Evolutionary conservation across 2,797 vertebrate genomes (phyloP), one percentile per base, ranked within the genome.

Genomic region (Danionella dracula): DNA sequence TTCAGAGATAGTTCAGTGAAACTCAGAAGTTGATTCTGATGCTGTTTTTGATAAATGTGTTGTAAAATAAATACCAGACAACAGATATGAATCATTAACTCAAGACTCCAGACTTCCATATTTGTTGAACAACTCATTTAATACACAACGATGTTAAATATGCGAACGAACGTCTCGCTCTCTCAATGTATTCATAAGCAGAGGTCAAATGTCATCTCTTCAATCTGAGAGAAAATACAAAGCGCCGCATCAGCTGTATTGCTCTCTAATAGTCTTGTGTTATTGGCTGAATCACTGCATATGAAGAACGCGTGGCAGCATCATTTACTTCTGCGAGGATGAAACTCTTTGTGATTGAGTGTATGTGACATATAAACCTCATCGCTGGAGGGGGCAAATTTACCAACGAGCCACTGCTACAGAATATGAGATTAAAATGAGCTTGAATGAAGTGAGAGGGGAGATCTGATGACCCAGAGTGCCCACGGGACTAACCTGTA

Each of bases 281-380:
- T 58, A 50, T 20, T 29, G 16, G 16, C 31, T 34, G 38, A 49
- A 49, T 40, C 27, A 48, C 54, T 29, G 17, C 19, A 23, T 34
- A 41, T 67, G 23, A 38, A 40, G 15, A 44, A 15, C 13, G n/a
- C 8, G 4, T 4, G 9, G 17, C n/a, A 66, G 13, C 15, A 16
- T 32, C 61, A 19, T 31, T 21, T 54, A 5, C 32, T 19, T 19
- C 41, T n/a, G 16, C 41, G 44, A 41, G 12, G 16, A 34, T 13
- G 21, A 49, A 61, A 46, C 51, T 40, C 53, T 23, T 13, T 4
- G 10, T 19, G 42, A 71, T 20, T 46, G 59, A 59, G 45, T 45
- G 46, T 31, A 15, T 68, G 45, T 68, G 65, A 41, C 65, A 68
- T 32, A 68, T 51, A 45, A 63, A 58, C 45, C 16, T 16, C 32